Evolutionary conservation across 2,113 vertebrate genomes (phyloP).

Genomic region (Aplodontia rufa): DNA sequence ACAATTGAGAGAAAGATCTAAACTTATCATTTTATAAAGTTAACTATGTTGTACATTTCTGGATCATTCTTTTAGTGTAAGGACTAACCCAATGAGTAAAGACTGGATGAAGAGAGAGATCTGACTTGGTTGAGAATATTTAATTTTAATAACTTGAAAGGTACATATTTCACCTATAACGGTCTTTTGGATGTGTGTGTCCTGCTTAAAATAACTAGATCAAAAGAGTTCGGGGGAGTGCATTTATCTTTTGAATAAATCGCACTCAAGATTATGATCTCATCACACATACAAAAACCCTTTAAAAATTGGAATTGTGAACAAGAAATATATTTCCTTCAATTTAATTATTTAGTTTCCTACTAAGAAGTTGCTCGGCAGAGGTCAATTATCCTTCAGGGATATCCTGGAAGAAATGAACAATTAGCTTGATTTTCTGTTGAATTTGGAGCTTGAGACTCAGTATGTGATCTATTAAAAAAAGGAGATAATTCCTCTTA

Average conservation of each 20-base stretch:
- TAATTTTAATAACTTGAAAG: constrained; percentile 1
- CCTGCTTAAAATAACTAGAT: constrained; percentile 63
- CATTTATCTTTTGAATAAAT: constrained; percentile 59
- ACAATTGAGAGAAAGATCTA: not conserved
- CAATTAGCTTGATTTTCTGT: constrained; percentile 89
- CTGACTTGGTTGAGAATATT: not conserved
- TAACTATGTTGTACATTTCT: not conserved
- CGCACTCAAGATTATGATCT: constrained; percentile 43
- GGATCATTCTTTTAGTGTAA: not conserved
- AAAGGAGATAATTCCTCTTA: constrained; percentile 84
- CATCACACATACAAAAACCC: not conserved
- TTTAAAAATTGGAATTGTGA: constrained; percentile 67
- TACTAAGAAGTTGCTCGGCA: constrained; percentile 82
- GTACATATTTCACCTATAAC: constrained; percentile 47
- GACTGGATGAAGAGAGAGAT: not conserved
- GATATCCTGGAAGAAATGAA: constrained; percentile 85
- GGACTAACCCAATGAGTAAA: not conserved
- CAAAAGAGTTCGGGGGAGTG: not conserved
- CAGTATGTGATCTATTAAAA: constrained; percentile 86
- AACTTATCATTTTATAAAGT: constrained; percentile 20
- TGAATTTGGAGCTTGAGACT: constrained; percentile 85
- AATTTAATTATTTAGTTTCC: constrained; percentile 85
- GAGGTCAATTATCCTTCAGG: constrained; percentile 85
- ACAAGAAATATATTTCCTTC: constrained; percentile 81
- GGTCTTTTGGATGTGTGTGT: constrained; percentile 33